Base-by-base conservation (phyloP, 2,888 invertebrate species). In the Catocala nupta region DNA sequence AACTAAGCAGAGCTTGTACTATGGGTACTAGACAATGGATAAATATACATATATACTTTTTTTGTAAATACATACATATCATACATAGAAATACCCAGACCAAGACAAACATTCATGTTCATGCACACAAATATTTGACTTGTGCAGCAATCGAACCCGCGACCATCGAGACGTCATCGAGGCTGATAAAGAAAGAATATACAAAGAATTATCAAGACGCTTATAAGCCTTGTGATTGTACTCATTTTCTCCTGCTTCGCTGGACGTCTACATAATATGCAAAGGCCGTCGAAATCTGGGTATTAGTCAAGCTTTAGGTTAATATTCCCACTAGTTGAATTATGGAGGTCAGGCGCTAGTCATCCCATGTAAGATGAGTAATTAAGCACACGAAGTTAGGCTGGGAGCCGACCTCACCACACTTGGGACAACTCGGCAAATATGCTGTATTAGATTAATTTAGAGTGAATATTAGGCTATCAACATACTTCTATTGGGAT, bases 261-360 rank as follows among this genome's bases (percentile, higher is more conserved):
- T 12, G 6, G 6, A 12, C 7, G 2, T n/a, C n/a, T 16, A 43
- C 11, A 4, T 45, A 45, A n/a, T 12, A 45, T 12, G n/a, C 6
- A 45, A 45, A 6, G 12, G 45, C 6, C 12, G 0, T 2, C 5
- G 10, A 12, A 25, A 25, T 47, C 1, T 47, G 8, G 8, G 25
- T 25, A 47, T 16, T 16, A 9, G 1, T 50, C 11, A 34, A 45
- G 43, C 13, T n/a, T 33, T 52, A 45, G 45, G 34, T 57, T 13
- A 36, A 43, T 55, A n/a, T 48, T 39, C 16, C 47, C 25, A 36
- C 44, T 58, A 58, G 44, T 58, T 51, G 51, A 36, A 52, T 58
- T 51, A 58, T n/a, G 4, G 1, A 12, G 42, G 47, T 33, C 12
- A 34, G 36, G 50, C 12, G 51, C 51, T 33, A 36, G 11, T 13